Evolutionary conservation across 2,888 invertebrate species (phyloP), one percentile per base, ranked within the genome.

Genomic region (Rhabditoides inermis): DNA sequence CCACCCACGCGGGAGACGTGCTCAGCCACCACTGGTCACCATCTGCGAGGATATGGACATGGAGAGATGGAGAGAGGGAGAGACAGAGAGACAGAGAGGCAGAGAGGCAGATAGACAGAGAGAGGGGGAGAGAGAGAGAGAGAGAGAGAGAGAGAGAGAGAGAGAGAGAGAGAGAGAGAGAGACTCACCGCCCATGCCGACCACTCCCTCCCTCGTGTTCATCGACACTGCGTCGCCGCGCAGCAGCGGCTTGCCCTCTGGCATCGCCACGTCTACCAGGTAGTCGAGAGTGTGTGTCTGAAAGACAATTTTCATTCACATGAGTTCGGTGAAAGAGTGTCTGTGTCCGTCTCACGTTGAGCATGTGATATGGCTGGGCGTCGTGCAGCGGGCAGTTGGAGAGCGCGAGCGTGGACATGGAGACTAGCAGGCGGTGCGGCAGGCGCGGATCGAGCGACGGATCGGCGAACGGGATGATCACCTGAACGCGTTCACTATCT

Each of bases 1-100:
- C 70, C n/a, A 70, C 53, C 68, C 70, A 70, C 3, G 65, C 27
- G 7, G 68, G 70, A 2, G 70, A 68, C 1, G 70, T 64, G 7
- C 27, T 10, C 22, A 68, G 26, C 46, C 54, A 60, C 22, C 56
- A 58, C 39, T 48, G 52, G 22, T 56, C 55, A 6, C 45, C 54
- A 22, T 50, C 58, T 60, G 50, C 27, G 40, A 44, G 28, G 20
- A 54, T n/a, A n/a, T n/a, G n/a, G n/a, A n/a, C n/a, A n/a, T n/a
- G n/a, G n/a, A n/a, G n/a, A n/a, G n/a, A n/a, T n/a, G n/a, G n/a
- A n/a, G n/a, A n/a, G n/a, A n/a, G n/a, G n/a, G n/a, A n/a, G n/a
- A n/a, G n/a, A n/a, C n/a, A n/a, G n/a, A n/a, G n/a, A n/a, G n/a
- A n/a, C n/a, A n/a, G n/a, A n/a, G n/a, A n/a, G n/a, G n/a, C n/a